Percentiles rank a stretch among this genome's conserved stretches.
phyloP scores from a whole-genome alignment of 2,888 invertebrate genomes.

The Macrostomum cliftonense region DNA sequence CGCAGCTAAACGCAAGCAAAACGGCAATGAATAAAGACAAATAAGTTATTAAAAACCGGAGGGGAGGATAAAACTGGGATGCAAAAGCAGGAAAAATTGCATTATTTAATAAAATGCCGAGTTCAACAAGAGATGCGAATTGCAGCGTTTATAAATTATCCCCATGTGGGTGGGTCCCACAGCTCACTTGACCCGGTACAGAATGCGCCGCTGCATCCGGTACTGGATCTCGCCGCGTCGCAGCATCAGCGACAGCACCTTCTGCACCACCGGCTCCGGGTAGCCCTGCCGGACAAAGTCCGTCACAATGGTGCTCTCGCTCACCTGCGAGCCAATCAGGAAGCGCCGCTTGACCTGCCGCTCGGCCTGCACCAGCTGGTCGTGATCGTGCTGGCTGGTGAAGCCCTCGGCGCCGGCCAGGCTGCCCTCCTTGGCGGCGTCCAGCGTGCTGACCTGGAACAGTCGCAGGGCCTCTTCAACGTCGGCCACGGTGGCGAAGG shows the following conservation, averaged over 20 bases:
- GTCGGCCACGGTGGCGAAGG: slow-evolving; percentile 73
- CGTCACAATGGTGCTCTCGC: slow-evolving; percentile 74
- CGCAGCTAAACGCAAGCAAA: too few relatives aligned
- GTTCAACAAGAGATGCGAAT: too few relatives aligned
- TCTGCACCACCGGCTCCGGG: slow-evolving; percentile 51
- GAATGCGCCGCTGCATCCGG: slow-evolving; percentile 83
- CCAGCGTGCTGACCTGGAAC: slow-evolving; percentile 89
- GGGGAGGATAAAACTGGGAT: too few relatives aligned
- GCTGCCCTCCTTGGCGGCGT: slow-evolving; percentile 78
- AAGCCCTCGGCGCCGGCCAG: slow-evolving; percentile 92
- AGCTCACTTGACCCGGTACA: slow-evolving; percentile 62
- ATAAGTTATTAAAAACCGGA: too few relatives aligned
- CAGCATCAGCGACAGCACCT: slow-evolving; percentile 82
- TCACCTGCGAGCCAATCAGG: slow-evolving; percentile 72
- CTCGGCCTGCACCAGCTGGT: slow-evolving; percentile 68
- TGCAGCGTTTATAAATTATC: too few relatives aligned
- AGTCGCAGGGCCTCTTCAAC: slow-evolving; percentile 82
- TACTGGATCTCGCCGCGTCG: slow-evolving; percentile 84
- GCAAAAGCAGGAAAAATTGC: too few relatives aligned
- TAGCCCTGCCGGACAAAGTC: slow-evolving; percentile 48
- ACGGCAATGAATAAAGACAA: too few relatives aligned
- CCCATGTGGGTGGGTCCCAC: too few relatives aligned
- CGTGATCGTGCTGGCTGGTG: slow-evolving; percentile 78
- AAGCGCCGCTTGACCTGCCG: slow-evolving; percentile 79
- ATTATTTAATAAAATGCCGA: too few relatives aligned